A percentile compares a stretch with the other conserved stretches of the same genome.
These are phyloP conservation scores for Osedax fenrisi DNA, from an alignment of 2,888 invertebrate genomes.

Conservation along the genomic window DNA sequence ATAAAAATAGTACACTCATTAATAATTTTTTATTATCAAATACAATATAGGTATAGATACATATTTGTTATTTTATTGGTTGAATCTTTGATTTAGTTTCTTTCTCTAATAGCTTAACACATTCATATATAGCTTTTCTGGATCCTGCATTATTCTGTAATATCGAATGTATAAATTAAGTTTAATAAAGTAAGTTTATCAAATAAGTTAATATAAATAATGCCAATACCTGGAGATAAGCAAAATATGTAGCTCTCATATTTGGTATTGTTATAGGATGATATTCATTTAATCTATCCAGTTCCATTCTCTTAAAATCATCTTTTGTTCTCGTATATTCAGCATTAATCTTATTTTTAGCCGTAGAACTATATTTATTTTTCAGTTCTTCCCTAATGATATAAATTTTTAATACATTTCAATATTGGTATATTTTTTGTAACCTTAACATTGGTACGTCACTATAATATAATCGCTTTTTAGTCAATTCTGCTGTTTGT, in stretches of 20 bases:
- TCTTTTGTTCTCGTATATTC: constrained; percentile 46
- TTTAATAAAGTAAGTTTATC: too few species aligned
- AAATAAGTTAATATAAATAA: too few species aligned
- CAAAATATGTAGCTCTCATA: constrained; percentile 46
- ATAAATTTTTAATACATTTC: too few species aligned
- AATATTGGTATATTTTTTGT: too few species aligned
- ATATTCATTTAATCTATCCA: constrained; percentile 44
- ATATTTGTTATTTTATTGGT: too few species aligned
- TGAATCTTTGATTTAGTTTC: too few species aligned
- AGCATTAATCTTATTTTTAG: constrained; percentile 39
- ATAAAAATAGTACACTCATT: not conserved
- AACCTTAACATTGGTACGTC: constrained; percentile 47
- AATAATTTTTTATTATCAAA: too few species aligned
- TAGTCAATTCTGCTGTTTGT: constrained; percentile 40
- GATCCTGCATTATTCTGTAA: too few species aligned
- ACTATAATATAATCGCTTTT: constrained; percentile 41
- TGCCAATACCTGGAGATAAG: constrained; percentile 43
- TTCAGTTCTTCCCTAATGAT: constrained; percentile 43
- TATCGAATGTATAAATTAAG: too few species aligned
- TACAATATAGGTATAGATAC: too few species aligned
- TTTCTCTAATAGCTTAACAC: too few species aligned
- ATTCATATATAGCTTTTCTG: too few species aligned
- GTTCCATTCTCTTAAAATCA: constrained; percentile 48
- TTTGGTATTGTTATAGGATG: constrained; percentile 41
- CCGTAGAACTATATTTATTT: constrained; percentile 41